phyloP scores from a whole-genome alignment of 35 echinoderm and acorn worm genomes.

The Ophiothrix spiculata region DNA sequence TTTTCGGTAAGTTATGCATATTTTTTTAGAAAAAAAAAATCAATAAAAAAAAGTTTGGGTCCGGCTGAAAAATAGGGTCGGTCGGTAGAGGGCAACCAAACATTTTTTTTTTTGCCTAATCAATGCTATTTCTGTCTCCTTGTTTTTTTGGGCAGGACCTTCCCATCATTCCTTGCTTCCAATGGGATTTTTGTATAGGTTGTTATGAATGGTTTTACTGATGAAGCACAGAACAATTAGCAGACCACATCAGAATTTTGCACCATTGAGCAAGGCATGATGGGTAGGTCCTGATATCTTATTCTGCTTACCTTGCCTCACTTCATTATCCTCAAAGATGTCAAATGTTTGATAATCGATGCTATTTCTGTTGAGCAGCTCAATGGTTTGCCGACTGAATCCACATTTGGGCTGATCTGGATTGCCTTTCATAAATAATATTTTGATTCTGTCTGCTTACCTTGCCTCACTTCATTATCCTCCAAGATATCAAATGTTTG shows the following conservation, averaged over 20 bases:
- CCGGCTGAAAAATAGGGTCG: too few species aligned
- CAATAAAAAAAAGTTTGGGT: too few species aligned
- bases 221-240: background rate
- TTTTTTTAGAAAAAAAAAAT: too few species aligned
- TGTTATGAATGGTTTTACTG: too few species aligned
- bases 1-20: too few species aligned
- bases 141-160: too few species aligned
- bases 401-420: slow-evolving; percentile 85
- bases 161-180: too few species aligned
- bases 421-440: slow-evolving; percentile 95
- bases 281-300: too few species aligned
- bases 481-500: slow-evolving; percentile 89
- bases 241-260: background rate
- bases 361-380: slow-evolving; percentile 70
- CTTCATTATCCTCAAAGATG: slow-evolving; percentile 88
- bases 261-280: background rate
- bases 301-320: slow-evolving; percentile 76
- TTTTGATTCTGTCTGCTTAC: slow-evolving; percentile 45
- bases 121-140: too few species aligned
- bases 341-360: slow-evolving; percentile 87
- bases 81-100: too few species aligned
- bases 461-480: slow-evolving; percentile 91
- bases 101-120: too few species aligned
- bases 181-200: too few species aligned
- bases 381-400: slow-evolving; percentile 71